phyloP scores from a whole-genome alignment of 1,140 invertebrate genomes.

The Sitobion miscanthi region DNA sequence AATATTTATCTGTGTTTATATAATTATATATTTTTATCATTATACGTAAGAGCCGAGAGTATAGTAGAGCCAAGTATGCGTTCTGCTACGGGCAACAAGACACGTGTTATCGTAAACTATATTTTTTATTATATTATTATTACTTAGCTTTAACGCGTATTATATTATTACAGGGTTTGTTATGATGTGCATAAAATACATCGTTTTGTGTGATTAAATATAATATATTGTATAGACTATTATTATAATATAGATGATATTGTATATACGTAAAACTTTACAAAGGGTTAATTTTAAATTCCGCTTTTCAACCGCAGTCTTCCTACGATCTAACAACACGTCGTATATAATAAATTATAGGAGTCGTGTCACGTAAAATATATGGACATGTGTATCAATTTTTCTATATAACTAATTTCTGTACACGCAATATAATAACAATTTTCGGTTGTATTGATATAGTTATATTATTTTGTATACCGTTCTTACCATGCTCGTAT shows the following conservation, averaged over 20 bases:
- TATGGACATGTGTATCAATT: background rate
- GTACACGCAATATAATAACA: background rate
- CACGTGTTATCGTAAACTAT: too few species aligned
- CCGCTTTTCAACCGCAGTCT: background rate
- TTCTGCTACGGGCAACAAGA: background rate
- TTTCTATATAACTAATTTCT: background rate
- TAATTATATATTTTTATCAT: background rate
- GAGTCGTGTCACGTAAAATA: background rate
- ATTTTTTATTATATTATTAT: background rate
- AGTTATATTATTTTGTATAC: background rate
- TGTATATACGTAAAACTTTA: background rate
- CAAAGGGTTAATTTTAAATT: background rate
- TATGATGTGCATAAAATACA: background rate
- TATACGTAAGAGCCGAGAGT: background rate
- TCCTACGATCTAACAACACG: background rate
- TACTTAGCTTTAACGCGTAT: background rate
- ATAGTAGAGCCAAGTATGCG: background rate
- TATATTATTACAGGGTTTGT: constrained; percentile 35
- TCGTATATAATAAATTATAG: background rate
- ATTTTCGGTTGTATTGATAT: background rate
- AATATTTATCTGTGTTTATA: background rate
- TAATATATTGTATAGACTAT: background rate
- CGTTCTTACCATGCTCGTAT: background rate
- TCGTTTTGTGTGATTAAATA: background rate
- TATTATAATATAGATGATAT: background rate